phyloP scores from a whole-genome alignment of 30 jellyfish, hydroid and myxozoan species.

The Cassiopea andromeda region DNA sequence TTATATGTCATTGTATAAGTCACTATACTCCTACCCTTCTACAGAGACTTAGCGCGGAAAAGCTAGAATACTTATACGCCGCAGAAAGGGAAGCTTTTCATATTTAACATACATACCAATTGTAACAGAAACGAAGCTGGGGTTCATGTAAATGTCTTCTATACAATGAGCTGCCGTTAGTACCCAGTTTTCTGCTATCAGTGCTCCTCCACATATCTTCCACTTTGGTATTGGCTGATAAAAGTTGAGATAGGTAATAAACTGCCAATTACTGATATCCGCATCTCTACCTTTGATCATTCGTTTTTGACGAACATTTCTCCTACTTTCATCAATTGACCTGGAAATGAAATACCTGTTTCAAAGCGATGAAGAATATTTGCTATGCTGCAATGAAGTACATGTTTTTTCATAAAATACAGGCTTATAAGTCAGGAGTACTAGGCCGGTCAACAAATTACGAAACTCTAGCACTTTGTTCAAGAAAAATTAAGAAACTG shows the following conservation, averaged over 20 bases:
- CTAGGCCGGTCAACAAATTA: too few relatives aligned
- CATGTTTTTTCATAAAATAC: too few relatives aligned
- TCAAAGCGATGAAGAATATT: background rate
- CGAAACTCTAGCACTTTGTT: too few relatives aligned
- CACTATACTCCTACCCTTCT: too few relatives aligned
- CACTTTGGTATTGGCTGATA: conserved; percentile 29
- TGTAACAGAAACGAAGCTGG: conserved; percentile 24
- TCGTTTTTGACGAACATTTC: conserved; percentile 12
- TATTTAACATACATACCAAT: conserved; percentile 23
- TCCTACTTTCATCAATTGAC: background rate
- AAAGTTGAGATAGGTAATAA: conserved; percentile 29
- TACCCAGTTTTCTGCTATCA: conserved; percentile 30
- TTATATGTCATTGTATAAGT: too few relatives aligned
- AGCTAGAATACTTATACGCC: too few relatives aligned
- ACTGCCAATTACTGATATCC: conserved; percentile 23
- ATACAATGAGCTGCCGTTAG: conserved; percentile 62
- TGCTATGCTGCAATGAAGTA: background rate
- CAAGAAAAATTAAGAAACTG: too few relatives aligned
- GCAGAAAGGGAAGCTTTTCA: too few relatives aligned
- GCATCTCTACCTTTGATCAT: conserved; percentile 51
- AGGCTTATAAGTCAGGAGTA: too few relatives aligned
- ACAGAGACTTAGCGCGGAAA: too few relatives aligned
- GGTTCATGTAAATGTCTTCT: conserved; percentile 16
- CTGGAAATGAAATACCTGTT: background rate
- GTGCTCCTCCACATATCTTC: conserved; percentile 57